Percentiles rank a stretch among this genome's conserved stretches.
Conservation (phyloP, 2,888 invertebrate genomes). For the Oscheius onirici region DNA sequence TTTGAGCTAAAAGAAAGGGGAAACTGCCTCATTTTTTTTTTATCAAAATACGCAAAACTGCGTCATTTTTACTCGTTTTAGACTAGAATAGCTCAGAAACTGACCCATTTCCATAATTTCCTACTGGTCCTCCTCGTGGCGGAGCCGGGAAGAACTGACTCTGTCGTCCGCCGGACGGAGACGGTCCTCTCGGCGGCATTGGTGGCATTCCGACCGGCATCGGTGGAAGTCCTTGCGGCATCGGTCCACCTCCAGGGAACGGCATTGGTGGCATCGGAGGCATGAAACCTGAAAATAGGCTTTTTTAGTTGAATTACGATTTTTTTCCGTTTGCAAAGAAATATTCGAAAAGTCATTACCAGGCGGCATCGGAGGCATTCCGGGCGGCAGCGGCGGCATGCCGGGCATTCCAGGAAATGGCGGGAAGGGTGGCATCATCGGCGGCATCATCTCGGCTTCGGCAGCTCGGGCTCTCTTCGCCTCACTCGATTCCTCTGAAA, state of each 20-base stretch:
- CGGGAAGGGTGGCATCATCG: constrained; percentile 22
- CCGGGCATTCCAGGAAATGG: constrained; percentile 33
- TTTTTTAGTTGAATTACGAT: too few relatives aligned
- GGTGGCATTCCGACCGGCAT: constrained; percentile 9
- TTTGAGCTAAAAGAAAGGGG: too few relatives aligned
- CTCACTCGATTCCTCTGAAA: constrained; percentile 27
- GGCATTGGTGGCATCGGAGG: constrained; percentile 33
- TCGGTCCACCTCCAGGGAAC: constrained; percentile 12
- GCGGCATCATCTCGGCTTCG: not conserved
- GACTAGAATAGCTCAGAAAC: too few relatives aligned
- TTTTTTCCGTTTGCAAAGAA: not conserved
- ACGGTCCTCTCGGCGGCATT: constrained; percentile 13
- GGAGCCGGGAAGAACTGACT: constrained; percentile 27
- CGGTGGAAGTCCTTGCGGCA: constrained; percentile 1
- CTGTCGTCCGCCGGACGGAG: not conserved
- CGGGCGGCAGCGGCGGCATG: constrained; percentile 49
- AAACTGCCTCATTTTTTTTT: too few relatives aligned
- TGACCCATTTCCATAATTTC: not conserved
- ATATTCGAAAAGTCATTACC: not conserved
- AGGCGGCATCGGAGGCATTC: constrained; percentile 45
- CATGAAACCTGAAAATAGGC: constrained; percentile 8
- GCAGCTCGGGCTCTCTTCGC: not conserved
- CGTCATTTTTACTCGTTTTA: too few relatives aligned
- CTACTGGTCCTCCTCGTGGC: too few relatives aligned
- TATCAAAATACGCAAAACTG: too few relatives aligned